Base-by-base conservation (phyloP, 2,888 invertebrate genomes). In the Heterodera filipjevi region DNA sequence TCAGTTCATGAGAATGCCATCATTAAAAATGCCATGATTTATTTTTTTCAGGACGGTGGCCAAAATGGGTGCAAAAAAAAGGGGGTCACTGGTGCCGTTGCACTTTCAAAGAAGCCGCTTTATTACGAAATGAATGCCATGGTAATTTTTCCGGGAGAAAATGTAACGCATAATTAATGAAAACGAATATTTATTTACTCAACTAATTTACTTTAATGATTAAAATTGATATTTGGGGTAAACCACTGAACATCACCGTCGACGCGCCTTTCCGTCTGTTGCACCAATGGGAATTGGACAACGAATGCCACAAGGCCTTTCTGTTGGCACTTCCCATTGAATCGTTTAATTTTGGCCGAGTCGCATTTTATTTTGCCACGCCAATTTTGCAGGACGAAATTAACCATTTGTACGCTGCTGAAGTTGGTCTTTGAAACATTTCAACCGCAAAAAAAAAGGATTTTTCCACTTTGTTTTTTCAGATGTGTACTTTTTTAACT, bases 371-470 rank as follows among this genome's bases (percentile, higher is more conserved):
- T 22, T 68, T 68, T 35, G 68, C 68, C 68, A 68, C 68, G 33
- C 68, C 68, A 14, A 35, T 68, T 35, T 35, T 68, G 33, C 68
- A 68, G 68, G 68, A 68, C 68, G 68, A 68, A 68, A 32, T 68
- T 16, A 68, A 68, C 68, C 68, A 68, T 68, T 35, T 68, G 22
- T 68, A 22, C 22, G 68, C 68, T 0, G 33, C 35, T 2, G 68
- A 68, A 22, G 68, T 68, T 59, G 59, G 59, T n/a, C 19, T 39
- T 39, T 39, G 39, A 64, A 14, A 22, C 53, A 16, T 19, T 12
- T 16, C 12, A 64, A 27, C 64, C 8, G 64, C 8, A 22, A 22
- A 64, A 64, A 64, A 8, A 27, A 22, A 22, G 64, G 8, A 64
- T 64, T 64, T 12, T 27, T 27, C 8, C 64, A 53, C 53, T 53